phyloP scores from a whole-genome alignment of 2,113 vertebrate species.

The Syrrhaptes paradoxus region DNA sequence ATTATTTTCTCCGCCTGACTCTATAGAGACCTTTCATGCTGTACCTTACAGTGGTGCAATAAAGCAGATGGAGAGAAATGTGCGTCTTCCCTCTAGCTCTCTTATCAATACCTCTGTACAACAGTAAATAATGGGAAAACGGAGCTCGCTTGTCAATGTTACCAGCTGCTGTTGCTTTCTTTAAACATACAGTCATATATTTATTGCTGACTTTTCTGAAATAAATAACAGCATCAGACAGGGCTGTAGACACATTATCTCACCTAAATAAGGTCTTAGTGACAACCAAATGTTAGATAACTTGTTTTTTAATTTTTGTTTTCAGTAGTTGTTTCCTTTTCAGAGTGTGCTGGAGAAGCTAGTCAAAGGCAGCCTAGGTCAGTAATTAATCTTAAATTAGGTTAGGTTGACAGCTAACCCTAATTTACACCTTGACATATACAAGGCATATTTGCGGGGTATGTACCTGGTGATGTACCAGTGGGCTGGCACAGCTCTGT shows the following conservation, averaged over 20 bases:
- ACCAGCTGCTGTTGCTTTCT: not conserved
- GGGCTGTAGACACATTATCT: not conserved
- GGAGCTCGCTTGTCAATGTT: not conserved
- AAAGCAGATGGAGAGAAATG: slow-evolving; percentile 39
- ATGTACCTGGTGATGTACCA: not conserved
- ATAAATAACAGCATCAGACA: not conserved
- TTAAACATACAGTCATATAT: not conserved
- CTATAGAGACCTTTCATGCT: not conserved
- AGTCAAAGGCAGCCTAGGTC: not conserved
- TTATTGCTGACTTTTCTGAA: slow-evolving; percentile 11
- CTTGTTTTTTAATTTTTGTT: not conserved
- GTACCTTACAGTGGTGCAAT: not conserved
- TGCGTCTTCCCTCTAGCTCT: not conserved
- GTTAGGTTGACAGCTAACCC: not conserved
- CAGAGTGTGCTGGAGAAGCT: not conserved
- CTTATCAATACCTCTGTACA: slow-evolving; percentile 35
- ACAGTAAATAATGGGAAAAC: slow-evolving; percentile 20
- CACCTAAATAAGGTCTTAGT: not conserved
- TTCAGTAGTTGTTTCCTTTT: not conserved
- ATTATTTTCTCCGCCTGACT: slow-evolving; percentile 11
- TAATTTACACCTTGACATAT: not conserved
- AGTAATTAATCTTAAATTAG: not conserved
- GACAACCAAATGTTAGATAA: not conserved
- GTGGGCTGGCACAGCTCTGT: not conserved
- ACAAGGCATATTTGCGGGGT: not conserved